Base-by-base conservation (phyloP, 2,888 invertebrate species). In the Heliothis peltigera region DNA sequence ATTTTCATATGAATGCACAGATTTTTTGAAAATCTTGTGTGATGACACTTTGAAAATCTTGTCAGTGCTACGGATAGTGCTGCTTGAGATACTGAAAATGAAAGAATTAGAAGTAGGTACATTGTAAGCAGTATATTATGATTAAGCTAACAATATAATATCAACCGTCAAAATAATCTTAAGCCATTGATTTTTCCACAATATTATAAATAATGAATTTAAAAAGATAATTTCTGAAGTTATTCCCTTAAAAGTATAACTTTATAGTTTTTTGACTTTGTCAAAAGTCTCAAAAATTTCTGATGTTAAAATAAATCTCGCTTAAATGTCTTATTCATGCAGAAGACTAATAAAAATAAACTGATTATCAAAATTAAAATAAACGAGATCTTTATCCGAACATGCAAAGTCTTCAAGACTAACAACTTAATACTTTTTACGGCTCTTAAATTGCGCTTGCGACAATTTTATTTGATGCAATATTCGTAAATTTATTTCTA, bases 301-400 rank as follows among this genome's bases (percentile, higher is more conserved):
- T 32, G 32, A 77, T 70, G 48, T 21, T 64, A 74, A 74, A 57
- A 39, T 46, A 73, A 77, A 74, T 63, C 51, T 60, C 18, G 21
- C 55, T 62, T 63, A 67, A 60, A 74, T 70, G 64, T 60, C 70
- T 66, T 57, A 52, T 67, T 77, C 77, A 67, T 70, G 77, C 35
- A 59, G 52, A 39, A 47, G 48, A 15, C 21, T 21, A 53, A 77
- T 67, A 74, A 77, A 76, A 66, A 53, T 60, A 52, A 62, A 74
- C 66, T 70, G 35, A 63, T 61, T 53, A 42, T 35, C 43, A 19
- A 62, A 70, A 73, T 64, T 77, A 61, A 64, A 63, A 70, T 56
- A 63, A 51, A 60, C 54, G 19, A 60, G 76, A 76, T 77, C n/a
- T 19, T 66, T 73, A 76, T 76, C 76, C 17, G 7, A 48, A 56